phyloP scores from a whole-genome alignment of 2,797 vertebrate species.

The Buphagus erythrorhynchus region DNA sequence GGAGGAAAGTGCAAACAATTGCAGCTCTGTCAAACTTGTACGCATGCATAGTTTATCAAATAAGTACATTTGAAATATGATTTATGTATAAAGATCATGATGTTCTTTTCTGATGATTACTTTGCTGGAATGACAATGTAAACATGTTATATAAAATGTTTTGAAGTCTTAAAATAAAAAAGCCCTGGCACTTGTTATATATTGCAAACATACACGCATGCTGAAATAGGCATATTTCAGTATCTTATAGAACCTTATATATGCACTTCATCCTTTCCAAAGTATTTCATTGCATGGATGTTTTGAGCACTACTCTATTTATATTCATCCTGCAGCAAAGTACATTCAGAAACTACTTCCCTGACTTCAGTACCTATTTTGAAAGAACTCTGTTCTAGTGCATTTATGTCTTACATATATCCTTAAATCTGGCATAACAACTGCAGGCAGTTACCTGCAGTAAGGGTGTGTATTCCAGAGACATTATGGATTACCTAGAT shows the following conservation, averaged over 20 bases:
- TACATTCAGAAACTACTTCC: constrained; percentile 1
- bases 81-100: neutral
- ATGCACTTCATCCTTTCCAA: constrained; percentile 25
- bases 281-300: neutral
- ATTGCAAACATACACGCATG: neutral
- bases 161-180: constrained; percentile 36
- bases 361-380: constrained; percentile 25
- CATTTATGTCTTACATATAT: neutral
- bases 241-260: neutral
- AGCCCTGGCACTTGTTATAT: neutral
- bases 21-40: neutral
- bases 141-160: constrained; percentile 55
- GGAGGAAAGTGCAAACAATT: neutral
- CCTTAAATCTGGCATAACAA: neutral
- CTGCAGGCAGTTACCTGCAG: neutral
- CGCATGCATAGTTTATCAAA: neutral
- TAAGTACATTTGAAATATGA: neutral
- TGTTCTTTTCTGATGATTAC: constrained; percentile 12
- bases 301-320: constrained; percentile 53
- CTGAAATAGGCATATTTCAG: constrained; percentile 23
- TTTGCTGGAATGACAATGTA: neutral
- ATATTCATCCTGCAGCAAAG: constrained; percentile 32
- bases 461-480: neutral
- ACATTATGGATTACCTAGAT: neutral
- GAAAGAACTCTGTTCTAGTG: constrained; percentile 6